These are phyloP conservation scores for Chrysemys picta DNA, from an alignment of 2,113 vertebrate species.

Conservation along the genomic window DNA sequence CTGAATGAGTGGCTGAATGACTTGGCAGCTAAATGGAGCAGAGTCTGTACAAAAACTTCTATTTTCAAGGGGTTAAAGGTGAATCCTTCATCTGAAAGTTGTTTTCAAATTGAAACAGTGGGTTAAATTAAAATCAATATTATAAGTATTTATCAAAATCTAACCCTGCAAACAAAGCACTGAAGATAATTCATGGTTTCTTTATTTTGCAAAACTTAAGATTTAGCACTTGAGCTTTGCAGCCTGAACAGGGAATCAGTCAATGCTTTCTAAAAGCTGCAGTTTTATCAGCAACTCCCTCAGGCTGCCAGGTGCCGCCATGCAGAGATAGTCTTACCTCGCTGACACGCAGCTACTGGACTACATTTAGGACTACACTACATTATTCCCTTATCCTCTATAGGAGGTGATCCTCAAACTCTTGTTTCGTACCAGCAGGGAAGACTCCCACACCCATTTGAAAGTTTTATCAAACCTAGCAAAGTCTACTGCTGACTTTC, in stretches of 20 bases:
- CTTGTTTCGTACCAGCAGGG: background rate
- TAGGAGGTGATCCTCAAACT: background rate
- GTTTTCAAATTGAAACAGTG: slow-evolving; percentile 43
- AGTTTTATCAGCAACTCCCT: background rate
- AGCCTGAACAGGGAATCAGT: background rate
- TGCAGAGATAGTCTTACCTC: background rate
- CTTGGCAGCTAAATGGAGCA: slow-evolving; percentile 94
- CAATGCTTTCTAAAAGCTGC: background rate
- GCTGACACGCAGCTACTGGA: background rate
- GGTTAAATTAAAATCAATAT: background rate
- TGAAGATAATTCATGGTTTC: background rate
- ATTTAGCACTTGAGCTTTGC: background rate
- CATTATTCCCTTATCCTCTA: background rate
- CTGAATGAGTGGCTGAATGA: slow-evolving; percentile 99
- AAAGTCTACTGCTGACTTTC: background rate
- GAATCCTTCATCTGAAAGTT: slow-evolving; percentile 91
- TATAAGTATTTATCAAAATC: background rate
- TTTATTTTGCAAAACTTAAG: background rate
- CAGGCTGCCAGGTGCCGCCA: background rate
- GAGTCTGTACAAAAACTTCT: slow-evolving; percentile 95
- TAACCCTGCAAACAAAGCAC: background rate
- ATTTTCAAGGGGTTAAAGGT: slow-evolving; percentile 97
- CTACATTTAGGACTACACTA: background rate
- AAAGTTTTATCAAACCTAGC: background rate
- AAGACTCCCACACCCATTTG: background rate